Evolutionary conservation across 2,888 invertebrate species (phyloP), one percentile per base, ranked within the genome.

Genomic region (Myopa tessellatipennis): DNA sequence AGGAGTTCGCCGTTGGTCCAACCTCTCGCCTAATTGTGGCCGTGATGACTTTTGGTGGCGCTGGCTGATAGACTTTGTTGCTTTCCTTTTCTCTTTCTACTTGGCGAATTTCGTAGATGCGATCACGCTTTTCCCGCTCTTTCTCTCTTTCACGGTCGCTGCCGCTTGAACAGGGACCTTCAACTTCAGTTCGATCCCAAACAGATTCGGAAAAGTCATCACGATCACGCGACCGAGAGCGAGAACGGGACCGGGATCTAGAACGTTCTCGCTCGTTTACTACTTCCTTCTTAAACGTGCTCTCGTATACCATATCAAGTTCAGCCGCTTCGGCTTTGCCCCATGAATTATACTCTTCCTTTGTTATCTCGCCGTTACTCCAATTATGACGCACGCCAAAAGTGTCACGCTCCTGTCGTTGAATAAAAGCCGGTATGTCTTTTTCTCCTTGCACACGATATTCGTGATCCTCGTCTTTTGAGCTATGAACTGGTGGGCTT

Each of bases 401-500:
- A 0, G 94, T 94, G 82, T 94, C 94, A 40, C 93, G 89, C 82
- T 94, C 94, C 82, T 94, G 93, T 3, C 94, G 90, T 79, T 93
- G 93, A 82, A 94, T 93, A 83, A 94, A 94, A 5, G 89, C 88
- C 84, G 91, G 90, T 71, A 90, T 86, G 76, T 90, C 89, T 80
- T 88, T 87, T 18, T 84, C 82, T 34, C 75, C 78, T 74, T 84
- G 84, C 12, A 77, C 77, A 18, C 84, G 83, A 6, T 92, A 93
- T 55, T 85, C 84, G 16, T 81, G 82, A 8, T 85, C 85, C 14
- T 82, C 86, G 78, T 40, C 78, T 14, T 38, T 14, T 5, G 40
- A 36, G 12, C 74, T 79, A 18, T 79, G 77, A 3, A 80, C 81
- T 83, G 92, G 92, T 82, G 93, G 93, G 52, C 93, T 91, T 0